These are phyloP conservation scores for Amphilophus citrinellus DNA, from an alignment of 2,113 vertebrate genomes.

Conservation along the genomic window DNA sequence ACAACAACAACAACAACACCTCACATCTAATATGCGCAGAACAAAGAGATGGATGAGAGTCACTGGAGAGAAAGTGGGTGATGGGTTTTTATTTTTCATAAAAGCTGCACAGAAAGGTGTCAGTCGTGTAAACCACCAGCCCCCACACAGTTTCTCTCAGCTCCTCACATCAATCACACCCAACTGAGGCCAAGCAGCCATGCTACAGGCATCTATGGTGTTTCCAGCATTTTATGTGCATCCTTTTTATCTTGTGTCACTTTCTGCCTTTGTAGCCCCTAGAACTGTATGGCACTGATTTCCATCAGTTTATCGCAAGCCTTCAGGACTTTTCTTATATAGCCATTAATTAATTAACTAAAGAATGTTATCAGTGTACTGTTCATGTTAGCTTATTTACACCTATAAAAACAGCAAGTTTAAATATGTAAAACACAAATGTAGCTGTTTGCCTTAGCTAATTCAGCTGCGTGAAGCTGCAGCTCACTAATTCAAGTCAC, in stretches of 20 bases:
- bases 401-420: no score
- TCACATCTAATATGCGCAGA: neutral
- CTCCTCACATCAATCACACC: neutral
- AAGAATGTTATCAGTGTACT: no score
- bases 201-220: neutral
- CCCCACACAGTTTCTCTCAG: neutral
- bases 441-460: no score
- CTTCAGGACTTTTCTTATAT: no score
- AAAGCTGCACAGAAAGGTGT: neutral
- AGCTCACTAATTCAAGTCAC: no score
- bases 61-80: neutral
- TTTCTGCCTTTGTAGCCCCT: neutral
- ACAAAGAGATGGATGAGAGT: conserved; percentile 28
- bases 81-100: conserved; percentile 7
- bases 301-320: no score
- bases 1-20: neutral
- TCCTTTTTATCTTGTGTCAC: neutral
- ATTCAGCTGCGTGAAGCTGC: no score
- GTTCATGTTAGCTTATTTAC: no score
- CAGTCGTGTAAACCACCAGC: neutral
- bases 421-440: no score
- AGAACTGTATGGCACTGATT: no score
- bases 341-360: no score
- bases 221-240: neutral
- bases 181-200: neutral